Conservation (phyloP, 2,113 vertebrate genomes). For the Axis porcinus region DNA sequence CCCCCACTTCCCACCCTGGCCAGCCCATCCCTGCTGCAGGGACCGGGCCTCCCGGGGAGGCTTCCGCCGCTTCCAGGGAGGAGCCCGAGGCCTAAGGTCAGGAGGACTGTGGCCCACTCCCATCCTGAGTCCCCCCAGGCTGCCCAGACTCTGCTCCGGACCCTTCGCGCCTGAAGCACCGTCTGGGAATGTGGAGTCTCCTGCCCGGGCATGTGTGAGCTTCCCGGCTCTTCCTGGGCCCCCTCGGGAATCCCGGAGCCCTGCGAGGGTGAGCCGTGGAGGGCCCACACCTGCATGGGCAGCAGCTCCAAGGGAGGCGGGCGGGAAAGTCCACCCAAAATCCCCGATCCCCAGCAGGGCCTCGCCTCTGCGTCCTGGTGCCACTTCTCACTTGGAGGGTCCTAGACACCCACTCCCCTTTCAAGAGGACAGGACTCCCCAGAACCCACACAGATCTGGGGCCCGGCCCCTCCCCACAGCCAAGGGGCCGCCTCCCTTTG, state of each 20-base stretch:
- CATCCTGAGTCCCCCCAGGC: accelerated
- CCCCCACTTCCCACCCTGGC: background rate
- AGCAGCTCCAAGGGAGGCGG: accelerated
- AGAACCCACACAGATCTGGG: background rate
- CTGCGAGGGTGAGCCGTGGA: background rate
- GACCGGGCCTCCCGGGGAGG: background rate
- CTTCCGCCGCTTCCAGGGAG: background rate
- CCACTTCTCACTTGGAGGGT: background rate
- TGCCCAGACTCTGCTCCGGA: accelerated
- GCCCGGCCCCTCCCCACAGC: background rate
- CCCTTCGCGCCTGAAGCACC: background rate
- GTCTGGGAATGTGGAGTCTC: accelerated
- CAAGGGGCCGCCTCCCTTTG: background rate
- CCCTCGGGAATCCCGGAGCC: background rate
- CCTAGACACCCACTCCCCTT: background rate
- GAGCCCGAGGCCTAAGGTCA: background rate
- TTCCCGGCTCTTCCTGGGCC: background rate
- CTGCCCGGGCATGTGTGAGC: background rate
- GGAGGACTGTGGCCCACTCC: background rate
- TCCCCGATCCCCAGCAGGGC: background rate
- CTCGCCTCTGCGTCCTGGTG: too few species aligned
- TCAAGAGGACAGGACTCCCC: background rate
- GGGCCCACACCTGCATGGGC: background rate
- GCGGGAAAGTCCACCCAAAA: background rate
- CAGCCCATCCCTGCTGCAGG: background rate